Conservation (phyloP, 2,888 invertebrate species). For the Sarcophaga rosellei region DNA sequence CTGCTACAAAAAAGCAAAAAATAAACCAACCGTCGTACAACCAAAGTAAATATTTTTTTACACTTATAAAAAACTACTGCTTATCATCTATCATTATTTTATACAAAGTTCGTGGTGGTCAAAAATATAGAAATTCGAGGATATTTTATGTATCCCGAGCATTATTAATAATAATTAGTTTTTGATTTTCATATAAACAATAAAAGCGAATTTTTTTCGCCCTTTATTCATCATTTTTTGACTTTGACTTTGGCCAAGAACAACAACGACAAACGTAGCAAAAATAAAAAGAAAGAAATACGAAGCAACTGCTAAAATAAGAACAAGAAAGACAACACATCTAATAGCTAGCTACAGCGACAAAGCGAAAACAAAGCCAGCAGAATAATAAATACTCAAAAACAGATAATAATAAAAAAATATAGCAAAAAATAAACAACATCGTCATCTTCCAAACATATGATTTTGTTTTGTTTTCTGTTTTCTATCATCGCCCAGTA, state of each 20-base stretch:
- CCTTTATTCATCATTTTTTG: slow-evolving; percentile 55
- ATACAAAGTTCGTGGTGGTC: no score
- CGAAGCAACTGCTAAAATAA: slow-evolving; percentile 19
- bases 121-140: no score
- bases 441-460: slow-evolving; percentile 72
- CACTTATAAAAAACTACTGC: no score
- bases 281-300: slow-evolving; percentile 36
- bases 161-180: not conserved
- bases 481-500: not conserved
- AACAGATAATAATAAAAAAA: slow-evolving; percentile 18
- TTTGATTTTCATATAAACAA: not conserved
- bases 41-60: no score
- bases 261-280: slow-evolving; percentile 50
- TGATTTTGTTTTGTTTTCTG: slow-evolving; percentile 74
- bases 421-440: slow-evolving; percentile 4
- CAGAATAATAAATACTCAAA: slow-evolving; percentile 14
- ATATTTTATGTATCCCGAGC: no score
- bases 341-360: slow-evolving; percentile 23
- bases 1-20: not conserved
- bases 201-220: slow-evolving; percentile 12
- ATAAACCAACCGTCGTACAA: no score
- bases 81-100: no score
- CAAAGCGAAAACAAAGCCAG: slow-evolving; percentile 32
- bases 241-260: slow-evolving; percentile 70
- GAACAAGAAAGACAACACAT: slow-evolving; percentile 28